Conservation (phyloP, 53 echinoderm and acorn worm genomes). For the Mesocentrotus franciscanus region DNA sequence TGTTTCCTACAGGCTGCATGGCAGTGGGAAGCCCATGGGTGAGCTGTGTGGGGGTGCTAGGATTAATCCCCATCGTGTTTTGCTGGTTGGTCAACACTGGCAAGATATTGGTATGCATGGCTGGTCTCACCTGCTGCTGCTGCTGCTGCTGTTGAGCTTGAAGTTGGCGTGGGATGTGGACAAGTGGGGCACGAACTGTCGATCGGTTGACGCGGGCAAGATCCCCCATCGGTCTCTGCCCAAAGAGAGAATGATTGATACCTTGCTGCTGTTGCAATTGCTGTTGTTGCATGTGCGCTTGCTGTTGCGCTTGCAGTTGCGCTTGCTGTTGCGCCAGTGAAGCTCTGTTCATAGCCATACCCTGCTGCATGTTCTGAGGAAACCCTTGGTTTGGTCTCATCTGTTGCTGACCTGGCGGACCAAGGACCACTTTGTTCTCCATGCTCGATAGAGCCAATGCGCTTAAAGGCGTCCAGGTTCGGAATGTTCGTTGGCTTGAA, state of each 20-base stretch:
- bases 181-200: not conserved
- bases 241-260: not conserved
- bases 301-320: conserved; percentile 2
- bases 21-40: not conserved
- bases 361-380: not conserved
- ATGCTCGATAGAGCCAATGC: conserved; percentile 26
- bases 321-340: not conserved
- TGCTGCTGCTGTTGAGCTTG: conserved; percentile 18
- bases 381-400: not conserved
- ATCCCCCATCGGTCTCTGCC: not conserved
- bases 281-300: conserved; percentile 6
- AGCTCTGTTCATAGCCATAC: not conserved
- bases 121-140: not conserved
- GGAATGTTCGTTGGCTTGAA: conserved; percentile 44
- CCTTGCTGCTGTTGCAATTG: conserved; percentile 16
- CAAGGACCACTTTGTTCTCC: not conserved
- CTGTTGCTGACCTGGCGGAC: conserved; percentile 5
- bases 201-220: conserved; percentile 28
- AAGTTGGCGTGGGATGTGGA: conserved; percentile 1
- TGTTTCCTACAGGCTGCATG: not conserved
- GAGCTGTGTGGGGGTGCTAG: not conserved
- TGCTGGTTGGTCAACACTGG: conserved; percentile 59
- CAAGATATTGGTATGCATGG: conserved; percentile 59
- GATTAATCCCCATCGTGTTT: not conserved
- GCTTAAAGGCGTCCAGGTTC: conserved; percentile 2